These are phyloP conservation scores for Drosophila insularis DNA, from an alignment of 1,140 invertebrate genomes.

Conservation along the genomic window DNA sequence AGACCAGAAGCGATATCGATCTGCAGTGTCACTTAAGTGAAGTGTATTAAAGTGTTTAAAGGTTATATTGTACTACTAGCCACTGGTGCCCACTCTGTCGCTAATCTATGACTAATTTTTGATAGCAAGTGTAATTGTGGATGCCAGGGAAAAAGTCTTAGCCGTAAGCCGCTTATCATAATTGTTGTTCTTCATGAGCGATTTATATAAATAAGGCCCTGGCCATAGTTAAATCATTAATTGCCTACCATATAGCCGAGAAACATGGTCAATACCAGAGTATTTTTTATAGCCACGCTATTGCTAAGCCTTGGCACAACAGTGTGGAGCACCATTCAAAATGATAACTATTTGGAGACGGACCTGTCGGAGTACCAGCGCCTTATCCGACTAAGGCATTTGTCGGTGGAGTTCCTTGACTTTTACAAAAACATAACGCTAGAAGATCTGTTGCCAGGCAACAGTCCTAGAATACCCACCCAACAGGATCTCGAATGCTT, in stretches of 20 bases:
- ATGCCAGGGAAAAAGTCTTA: not conserved
- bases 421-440: constrained; percentile 28
- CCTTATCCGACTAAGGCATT: not conserved
- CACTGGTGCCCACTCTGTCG: not conserved
- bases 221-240: not conserved
- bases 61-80: not conserved
- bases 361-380: not conserved
- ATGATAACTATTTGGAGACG: not conserved
- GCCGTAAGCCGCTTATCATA: not conserved
- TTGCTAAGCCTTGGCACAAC: constrained; percentile 1
- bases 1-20: not conserved
- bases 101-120: not conserved
- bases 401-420: constrained; percentile 33
- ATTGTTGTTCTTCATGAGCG: not conserved
- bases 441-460: not conserved
- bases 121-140: not conserved
- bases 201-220: not conserved
- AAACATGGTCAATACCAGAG: not conserved
- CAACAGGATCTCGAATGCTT: constrained; percentile 25
- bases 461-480: not conserved
- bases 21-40: not conserved
- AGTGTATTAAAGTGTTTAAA: not conserved
- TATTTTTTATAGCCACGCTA: not conserved
- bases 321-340: not conserved
- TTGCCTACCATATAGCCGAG: not conserved